Conservation (phyloP, 2,888 invertebrate species). For the Elaeidobius kamerunicus region DNA sequence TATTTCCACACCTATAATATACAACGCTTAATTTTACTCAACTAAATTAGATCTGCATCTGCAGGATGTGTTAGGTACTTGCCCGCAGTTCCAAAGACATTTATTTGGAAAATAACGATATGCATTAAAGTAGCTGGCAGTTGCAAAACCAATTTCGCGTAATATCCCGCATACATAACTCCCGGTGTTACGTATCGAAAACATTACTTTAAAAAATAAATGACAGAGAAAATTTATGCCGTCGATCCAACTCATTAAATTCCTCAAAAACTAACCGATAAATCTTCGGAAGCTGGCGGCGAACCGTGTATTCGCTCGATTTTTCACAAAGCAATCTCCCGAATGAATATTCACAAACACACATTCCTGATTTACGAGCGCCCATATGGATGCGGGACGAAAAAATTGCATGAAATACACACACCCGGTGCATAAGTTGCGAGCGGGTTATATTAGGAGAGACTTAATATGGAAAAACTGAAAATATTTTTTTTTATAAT, state of each 20-base stretch:
- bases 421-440: slow-evolving; percentile 7
- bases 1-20: too few relatives aligned
- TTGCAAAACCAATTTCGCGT: not conserved
- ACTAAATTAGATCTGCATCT: too few relatives aligned
- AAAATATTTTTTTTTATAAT: slow-evolving; percentile 18
- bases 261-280: slow-evolving; percentile 29
- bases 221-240: slow-evolving; percentile 29
- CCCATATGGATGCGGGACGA: slow-evolving; percentile 24
- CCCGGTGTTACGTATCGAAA: slow-evolving; percentile 24
- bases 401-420: slow-evolving; percentile 20
- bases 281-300: slow-evolving; percentile 27
- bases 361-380: slow-evolving; percentile 28
- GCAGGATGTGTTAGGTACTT: too few relatives aligned
- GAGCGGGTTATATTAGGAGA: slow-evolving; percentile 22
- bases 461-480: slow-evolving; percentile 1
- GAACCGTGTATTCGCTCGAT: slow-evolving; percentile 28
- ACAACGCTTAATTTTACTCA: too few relatives aligned
- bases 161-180: slow-evolving; percentile 11
- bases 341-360: slow-evolving; percentile 31
- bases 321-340: slow-evolving; percentile 32
- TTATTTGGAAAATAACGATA: too few relatives aligned
- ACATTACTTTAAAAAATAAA: slow-evolving; percentile 26
- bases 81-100: too few relatives aligned
- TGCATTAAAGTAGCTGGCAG: not conserved
- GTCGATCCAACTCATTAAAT: slow-evolving; percentile 30